Evolutionary conservation across 2,888 invertebrate genomes (phyloP).

Genomic region (Pseudeuparius sepicola): DNA sequence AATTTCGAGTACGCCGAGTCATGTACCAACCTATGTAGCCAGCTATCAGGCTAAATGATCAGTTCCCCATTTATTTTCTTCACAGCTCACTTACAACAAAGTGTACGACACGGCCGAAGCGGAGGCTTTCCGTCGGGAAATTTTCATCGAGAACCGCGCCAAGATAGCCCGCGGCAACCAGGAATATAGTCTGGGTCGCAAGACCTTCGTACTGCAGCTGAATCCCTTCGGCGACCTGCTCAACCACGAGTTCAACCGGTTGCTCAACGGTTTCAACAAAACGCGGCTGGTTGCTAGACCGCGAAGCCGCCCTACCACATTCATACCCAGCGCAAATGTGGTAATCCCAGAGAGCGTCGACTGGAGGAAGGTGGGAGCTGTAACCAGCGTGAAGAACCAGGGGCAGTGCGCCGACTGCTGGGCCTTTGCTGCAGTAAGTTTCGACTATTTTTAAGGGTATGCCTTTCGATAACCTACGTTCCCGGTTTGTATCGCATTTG

Average conservation of each 20-base stretch:
- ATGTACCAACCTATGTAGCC: too few species aligned
- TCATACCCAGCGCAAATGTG: conserved; percentile 34
- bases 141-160: conserved; percentile 35
- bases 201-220: conserved; percentile 32
- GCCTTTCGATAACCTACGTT: too few species aligned
- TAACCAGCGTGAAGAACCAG: conserved; percentile 34
- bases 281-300: conserved; percentile 30
- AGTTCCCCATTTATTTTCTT: conserved; percentile 11
- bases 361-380: conserved; percentile 37
- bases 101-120: conserved; percentile 30
- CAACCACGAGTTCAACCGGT: conserved; percentile 33
- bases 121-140: conserved; percentile 32
- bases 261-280: conserved; percentile 36
- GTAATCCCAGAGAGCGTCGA: conserved; percentile 33
- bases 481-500: too few species aligned
- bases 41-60: not conserved
- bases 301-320: too few species aligned
- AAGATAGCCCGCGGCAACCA: conserved; percentile 34
- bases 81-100: conserved; percentile 34
- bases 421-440: conserved; percentile 38
- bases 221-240: conserved; percentile 36
- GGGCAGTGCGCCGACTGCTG: conserved; percentile 36
- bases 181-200: conserved; percentile 31
- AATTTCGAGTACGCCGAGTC: too few species aligned
- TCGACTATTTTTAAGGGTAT: too few species aligned